A percentile compares a stretch with the other conserved stretches of the same genome.
phyloP scores from a whole-genome alignment of 2,113 vertebrate genomes.

The Cyprinus carpio region DNA sequence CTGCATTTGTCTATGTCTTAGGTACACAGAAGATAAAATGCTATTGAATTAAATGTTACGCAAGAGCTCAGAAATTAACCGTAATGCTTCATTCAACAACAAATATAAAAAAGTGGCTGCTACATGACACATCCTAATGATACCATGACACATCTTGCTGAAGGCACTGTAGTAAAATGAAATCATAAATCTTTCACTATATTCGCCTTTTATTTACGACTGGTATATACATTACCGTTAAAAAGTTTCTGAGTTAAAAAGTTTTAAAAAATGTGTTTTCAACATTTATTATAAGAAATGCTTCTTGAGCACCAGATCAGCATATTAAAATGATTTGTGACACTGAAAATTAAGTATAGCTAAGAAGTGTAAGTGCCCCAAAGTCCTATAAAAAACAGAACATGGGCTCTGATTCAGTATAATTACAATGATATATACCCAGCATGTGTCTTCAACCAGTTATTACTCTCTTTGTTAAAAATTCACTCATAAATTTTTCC shows the following conservation, averaged over 20 bases:
- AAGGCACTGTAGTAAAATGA: background rate
- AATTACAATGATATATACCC: background rate
- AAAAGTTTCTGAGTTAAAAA: background rate
- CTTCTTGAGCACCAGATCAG: too few species aligned
- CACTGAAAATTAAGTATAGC: background rate
- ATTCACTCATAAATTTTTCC: conserved; percentile 1
- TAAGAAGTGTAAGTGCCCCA: background rate
- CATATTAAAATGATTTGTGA: too few species aligned
- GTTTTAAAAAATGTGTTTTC: too few species aligned
- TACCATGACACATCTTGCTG: conserved; percentile 20
- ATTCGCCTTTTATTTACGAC: background rate
- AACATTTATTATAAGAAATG: too few species aligned
- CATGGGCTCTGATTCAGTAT: background rate
- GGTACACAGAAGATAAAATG: conserved; percentile 18
- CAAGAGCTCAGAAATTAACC: background rate
- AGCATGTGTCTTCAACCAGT: background rate
- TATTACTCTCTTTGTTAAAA: background rate
- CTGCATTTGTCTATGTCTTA: conserved; percentile 12
- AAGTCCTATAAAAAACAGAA: background rate
- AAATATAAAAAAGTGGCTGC: background rate
- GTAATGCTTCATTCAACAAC: background rate
- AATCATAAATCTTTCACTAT: background rate
- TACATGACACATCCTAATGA: conserved; percentile 23
- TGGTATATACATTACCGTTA: background rate
- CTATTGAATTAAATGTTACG: conserved; percentile 9